These are phyloP conservation scores for Chrysemys picta DNA, from an alignment of 2,113 vertebrate genomes.

Conservation along the genomic window DNA sequence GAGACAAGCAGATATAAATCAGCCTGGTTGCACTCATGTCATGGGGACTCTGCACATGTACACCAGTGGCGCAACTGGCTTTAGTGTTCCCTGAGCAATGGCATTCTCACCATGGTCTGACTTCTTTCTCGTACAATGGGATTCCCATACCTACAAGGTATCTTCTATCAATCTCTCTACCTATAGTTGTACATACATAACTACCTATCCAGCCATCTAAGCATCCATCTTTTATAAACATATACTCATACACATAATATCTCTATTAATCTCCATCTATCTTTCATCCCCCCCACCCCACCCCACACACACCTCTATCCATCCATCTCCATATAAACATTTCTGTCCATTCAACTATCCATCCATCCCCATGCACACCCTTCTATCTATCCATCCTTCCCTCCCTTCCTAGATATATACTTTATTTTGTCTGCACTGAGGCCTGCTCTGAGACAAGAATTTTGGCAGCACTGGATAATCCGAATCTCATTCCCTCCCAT, in stretches of 20 bases:
- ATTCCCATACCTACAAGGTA: background rate
- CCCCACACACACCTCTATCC: too few species aligned
- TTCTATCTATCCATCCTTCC: background rate
- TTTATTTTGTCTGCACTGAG: rapidly evolving
- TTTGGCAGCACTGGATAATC: background rate
- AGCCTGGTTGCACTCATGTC: background rate
- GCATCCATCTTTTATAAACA: background rate
- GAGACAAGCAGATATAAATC: background rate
- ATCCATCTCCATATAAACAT: background rate
- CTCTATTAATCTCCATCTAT: background rate
- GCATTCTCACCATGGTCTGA: too few species aligned
- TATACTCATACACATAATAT: background rate
- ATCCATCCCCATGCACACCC: background rate
- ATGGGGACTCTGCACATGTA: too few species aligned
- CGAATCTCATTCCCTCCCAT: background rate
- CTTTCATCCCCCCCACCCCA: background rate
- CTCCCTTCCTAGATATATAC: too few species aligned
- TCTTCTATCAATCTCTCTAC: background rate
- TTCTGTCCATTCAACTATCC: background rate
- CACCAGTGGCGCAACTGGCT: background rate
- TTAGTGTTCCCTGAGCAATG: background rate
- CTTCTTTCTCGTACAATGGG: background rate
- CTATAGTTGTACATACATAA: background rate
- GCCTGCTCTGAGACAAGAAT: background rate
- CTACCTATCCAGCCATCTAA: too few species aligned